Evolutionary conservation across 2,888 invertebrate genomes (phyloP), one percentile per base, ranked within the genome.

Genomic region (Torymus texanus): DNA sequence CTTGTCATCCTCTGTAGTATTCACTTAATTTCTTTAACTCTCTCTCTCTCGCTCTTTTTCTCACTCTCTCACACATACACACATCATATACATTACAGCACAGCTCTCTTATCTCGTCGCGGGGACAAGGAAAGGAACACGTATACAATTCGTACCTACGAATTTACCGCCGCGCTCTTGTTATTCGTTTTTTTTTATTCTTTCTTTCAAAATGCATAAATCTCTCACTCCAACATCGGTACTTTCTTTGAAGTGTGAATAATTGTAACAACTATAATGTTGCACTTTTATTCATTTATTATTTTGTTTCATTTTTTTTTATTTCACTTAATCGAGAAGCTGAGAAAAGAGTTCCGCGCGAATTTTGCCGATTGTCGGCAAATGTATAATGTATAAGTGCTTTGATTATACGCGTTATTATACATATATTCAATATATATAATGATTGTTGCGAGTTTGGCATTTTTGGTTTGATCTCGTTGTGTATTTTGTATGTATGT

Each of bases 71-170:
- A 21, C 2, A 21, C 21, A 21, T 21, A 21, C 21, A 21, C 21
- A 51, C 21, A 63, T 70, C 18, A 56, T 72, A 56, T 66, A 59
- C 53, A 65, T 65, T 77, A 70, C 29, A 21, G n/a, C 75, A 73
- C 56, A 71, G 29, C 66, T 63, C 58, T 78, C 59, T 29, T 5
- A 29, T 29, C 29, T 29, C 29, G 29, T 18, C 53, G 29, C 67
- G 75, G 21, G 56, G 75, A 81, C 29, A 75, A 41, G 58, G 78
- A 77, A 79, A 81, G 79, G 77, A 81, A 81, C 79, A 79, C 81
- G 76, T 81, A 79, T 75, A 79, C 66, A 78, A 81, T 80, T 81
- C 81, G 79, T 73, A 72, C 1, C 50, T 16, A 76, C 76, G 79
- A 81, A 79, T 81, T 65, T 67, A 29, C 18, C 65, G 59, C 75